Conservation (phyloP, 2,113 vertebrate genomes). For the Eublepharis macularius region DNA sequence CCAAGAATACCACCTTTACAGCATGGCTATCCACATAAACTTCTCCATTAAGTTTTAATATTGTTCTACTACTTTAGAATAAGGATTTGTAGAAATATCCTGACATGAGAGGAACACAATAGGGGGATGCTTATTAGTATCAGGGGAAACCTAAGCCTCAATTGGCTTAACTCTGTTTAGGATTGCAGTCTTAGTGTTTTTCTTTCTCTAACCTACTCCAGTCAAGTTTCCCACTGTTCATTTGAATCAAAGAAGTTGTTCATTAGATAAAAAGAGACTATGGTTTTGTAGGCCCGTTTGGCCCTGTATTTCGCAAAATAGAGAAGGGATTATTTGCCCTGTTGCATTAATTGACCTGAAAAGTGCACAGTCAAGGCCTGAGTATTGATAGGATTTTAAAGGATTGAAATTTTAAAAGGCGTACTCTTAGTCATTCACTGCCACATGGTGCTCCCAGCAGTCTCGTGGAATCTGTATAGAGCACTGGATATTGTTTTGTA, state of each 20-base stretch:
- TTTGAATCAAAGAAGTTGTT: background rate
- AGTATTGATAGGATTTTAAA: background rate
- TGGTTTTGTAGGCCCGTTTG: background rate
- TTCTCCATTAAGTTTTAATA: background rate
- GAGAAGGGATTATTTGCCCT: background rate
- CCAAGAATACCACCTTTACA: background rate
- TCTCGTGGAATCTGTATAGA: background rate
- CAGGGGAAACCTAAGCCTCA: no score
- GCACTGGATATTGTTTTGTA: background rate
- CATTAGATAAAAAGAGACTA: constrained; percentile 38
- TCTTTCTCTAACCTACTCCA: constrained; percentile 21
- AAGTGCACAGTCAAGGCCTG: background rate
- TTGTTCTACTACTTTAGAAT: background rate
- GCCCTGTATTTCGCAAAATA: background rate
- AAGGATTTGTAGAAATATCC: background rate
- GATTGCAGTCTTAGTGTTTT: constrained; percentile 2
- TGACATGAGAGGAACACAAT: background rate
- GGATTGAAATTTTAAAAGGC: background rate
- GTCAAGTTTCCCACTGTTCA: constrained; percentile 23
- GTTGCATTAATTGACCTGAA: background rate
- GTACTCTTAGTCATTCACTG: background rate
- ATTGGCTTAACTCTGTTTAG: no score
- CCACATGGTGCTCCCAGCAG: background rate
- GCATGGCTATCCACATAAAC: background rate
- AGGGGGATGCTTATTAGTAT: background rate